Evolutionary conservation across 2,888 invertebrate genomes (phyloP).

Genomic region (Synanthedon formicaeformis): DNA sequence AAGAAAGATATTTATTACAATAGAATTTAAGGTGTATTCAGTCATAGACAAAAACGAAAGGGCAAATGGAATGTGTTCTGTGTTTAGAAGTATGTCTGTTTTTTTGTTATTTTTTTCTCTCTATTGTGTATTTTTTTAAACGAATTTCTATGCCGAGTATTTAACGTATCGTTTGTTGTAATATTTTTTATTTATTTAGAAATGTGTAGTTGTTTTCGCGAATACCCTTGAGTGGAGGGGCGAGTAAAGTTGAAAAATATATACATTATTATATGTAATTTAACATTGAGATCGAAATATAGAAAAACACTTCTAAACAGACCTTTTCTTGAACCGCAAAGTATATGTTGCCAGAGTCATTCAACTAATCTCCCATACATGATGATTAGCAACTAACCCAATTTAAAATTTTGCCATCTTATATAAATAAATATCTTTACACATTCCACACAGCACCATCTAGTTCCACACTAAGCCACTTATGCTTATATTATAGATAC

Average conservation of each 20-base stretch:
- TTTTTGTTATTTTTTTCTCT: not conserved
- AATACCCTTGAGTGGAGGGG: not conserved
- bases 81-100: not conserved
- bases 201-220: not conserved
- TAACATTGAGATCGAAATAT: too few species aligned
- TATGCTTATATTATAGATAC: too few species aligned
- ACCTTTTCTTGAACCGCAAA: too few species aligned
- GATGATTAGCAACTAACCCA: too few species aligned
- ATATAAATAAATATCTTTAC: too few species aligned
- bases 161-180: not conserved
- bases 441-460: too few species aligned
- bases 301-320: too few species aligned
- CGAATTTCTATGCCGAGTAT: not conserved
- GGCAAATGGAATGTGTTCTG: not conserved
- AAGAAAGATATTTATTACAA: conserved; percentile 66
- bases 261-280: not conserved
- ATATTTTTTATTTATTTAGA: not conserved
- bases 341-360: too few species aligned
- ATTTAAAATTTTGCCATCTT: too few species aligned
- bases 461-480: too few species aligned
- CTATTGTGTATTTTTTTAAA: not conserved
- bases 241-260: not conserved
- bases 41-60: conserved; percentile 30
- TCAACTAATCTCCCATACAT: too few species aligned
- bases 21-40: conserved; percentile 52